Conservation (phyloP, 2,888 invertebrate species). For the Lycaena phlaeas region DNA sequence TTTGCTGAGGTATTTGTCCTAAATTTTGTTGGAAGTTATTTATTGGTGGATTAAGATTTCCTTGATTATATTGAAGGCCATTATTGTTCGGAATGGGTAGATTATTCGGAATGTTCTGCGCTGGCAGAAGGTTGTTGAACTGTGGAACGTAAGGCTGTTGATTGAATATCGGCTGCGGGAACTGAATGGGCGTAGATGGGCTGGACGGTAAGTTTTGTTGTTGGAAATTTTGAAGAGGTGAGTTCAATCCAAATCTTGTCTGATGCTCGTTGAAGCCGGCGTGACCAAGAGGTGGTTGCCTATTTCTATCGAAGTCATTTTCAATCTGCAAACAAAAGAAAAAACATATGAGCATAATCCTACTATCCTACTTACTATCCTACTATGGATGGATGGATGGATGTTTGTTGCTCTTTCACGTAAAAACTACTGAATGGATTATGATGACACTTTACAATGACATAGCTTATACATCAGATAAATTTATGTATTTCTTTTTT, state of each 20-base stretch:
- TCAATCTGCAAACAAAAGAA: slow-evolving; percentile 45
- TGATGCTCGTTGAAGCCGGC: slow-evolving; percentile 61
- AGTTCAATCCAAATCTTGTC: slow-evolving; percentile 58
- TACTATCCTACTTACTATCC: no score
- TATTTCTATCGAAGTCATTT: slow-evolving; percentile 64
- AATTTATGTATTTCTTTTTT: no score
- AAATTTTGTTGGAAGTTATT: slow-evolving; percentile 42
- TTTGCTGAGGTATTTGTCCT: slow-evolving; percentile 36
- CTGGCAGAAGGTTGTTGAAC: slow-evolving; percentile 44
- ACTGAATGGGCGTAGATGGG: slow-evolving; percentile 40
- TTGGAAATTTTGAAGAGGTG: slow-evolving; percentile 56
- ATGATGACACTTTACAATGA: no score
- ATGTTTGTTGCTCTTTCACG: no score
- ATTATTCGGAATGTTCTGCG: slow-evolving; percentile 38
- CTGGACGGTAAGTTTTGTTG: slow-evolving; percentile 38
- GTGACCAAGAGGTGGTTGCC: slow-evolving; percentile 49
- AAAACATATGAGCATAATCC: not conserved
- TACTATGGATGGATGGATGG: no score
- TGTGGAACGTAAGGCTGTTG: slow-evolving; percentile 52
- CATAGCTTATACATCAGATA: no score
- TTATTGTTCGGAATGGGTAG: slow-evolving; percentile 27
- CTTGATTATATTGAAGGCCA: slow-evolving; percentile 40
- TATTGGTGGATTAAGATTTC: slow-evolving; percentile 25
- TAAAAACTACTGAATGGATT: no score
- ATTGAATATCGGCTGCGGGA: slow-evolving; percentile 47